phyloP scores from a whole-genome alignment of 1,140 invertebrate species.

The Penaeus vannamei region DNA sequence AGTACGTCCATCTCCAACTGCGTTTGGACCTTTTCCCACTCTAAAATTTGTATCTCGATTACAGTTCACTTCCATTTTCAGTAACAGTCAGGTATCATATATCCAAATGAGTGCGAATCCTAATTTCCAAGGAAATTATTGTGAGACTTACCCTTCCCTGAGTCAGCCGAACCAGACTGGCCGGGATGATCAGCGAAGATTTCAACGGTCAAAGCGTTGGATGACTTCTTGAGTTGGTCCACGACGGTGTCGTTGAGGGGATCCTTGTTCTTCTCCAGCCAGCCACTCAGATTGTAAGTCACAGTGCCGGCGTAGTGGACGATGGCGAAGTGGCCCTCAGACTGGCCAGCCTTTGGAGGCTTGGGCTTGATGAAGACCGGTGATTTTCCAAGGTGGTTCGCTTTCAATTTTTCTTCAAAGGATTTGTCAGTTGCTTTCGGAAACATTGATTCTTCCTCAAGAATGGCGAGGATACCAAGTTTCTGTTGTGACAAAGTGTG shows the following conservation, averaged over 20 bases:
- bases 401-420: conserved; percentile 72
- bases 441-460: conserved; percentile 83
- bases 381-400: conserved; percentile 77
- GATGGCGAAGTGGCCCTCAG: conserved; percentile 71
- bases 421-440: conserved; percentile 80
- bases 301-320: conserved; percentile 54
- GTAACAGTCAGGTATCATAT: too few species aligned
- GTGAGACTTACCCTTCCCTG: conserved; percentile 4
- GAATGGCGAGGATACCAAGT: conserved; percentile 86
- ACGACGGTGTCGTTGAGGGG: conserved; percentile 49
- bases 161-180: conserved; percentile 77
- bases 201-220: conserved; percentile 74
- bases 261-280: conserved; percentile 55
- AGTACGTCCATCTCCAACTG: too few species aligned
- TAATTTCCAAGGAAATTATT: too few species aligned
- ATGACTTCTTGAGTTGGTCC: conserved; percentile 90
- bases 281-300: conserved; percentile 33
- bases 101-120: too few species aligned
- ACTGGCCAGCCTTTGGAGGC: conserved; percentile 76
- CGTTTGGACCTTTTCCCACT: too few species aligned
- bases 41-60: too few species aligned
- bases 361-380: conserved; percentile 78
- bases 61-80: too few species aligned
- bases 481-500: conserved; percentile 71
- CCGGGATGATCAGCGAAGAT: conserved; percentile 59